Evolutionary conservation across 2,888 invertebrate species (phyloP).

Genomic region (Drosophila monieri): DNA sequence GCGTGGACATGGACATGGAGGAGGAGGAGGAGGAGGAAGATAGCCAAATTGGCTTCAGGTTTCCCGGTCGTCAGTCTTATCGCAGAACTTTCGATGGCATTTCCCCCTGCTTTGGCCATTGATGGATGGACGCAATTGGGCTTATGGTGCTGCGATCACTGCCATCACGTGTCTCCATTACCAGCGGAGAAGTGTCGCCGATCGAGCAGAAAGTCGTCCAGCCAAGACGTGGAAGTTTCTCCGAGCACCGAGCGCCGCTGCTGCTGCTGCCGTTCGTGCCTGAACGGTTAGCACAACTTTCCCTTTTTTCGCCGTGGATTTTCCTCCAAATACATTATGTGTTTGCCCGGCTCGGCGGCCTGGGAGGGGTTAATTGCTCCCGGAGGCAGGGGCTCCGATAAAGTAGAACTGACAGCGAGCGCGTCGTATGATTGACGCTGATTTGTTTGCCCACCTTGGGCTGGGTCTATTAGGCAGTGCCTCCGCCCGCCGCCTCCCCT

Average conservation of each 20-base stretch:
- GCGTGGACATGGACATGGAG: neutral
- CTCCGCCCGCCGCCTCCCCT: neutral
- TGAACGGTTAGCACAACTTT: neutral
- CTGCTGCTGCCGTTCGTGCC: too few relatives aligned
- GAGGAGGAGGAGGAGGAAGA: neutral
- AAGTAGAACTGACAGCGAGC: constrained; percentile 54
- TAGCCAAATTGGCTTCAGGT: neutral
- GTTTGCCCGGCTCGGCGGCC: constrained; percentile 24
- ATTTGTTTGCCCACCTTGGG: constrained; percentile 59
- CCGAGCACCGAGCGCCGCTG: neutral
- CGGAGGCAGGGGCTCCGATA: constrained; percentile 43
- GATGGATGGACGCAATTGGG: constrained; percentile 9
- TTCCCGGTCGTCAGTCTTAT: too few relatives aligned
- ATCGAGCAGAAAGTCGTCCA: neutral
- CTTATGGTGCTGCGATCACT: constrained; percentile 3
- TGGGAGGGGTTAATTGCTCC: constrained; percentile 55
- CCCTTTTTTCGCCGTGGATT: neutral
- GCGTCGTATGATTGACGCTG: constrained; percentile 70
- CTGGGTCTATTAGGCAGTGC: constrained; percentile 2
- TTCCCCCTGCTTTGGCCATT: neutral
- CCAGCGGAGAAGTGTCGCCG: neutral
- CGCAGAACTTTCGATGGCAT: neutral
- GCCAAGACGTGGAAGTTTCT: neutral
- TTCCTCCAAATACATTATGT: neutral
- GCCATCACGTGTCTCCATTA: constrained; percentile 9